These are phyloP conservation scores for Pyxicephalus adspersus DNA, from an alignment of 2,113 vertebrate genomes.

Conservation along the genomic window DNA sequence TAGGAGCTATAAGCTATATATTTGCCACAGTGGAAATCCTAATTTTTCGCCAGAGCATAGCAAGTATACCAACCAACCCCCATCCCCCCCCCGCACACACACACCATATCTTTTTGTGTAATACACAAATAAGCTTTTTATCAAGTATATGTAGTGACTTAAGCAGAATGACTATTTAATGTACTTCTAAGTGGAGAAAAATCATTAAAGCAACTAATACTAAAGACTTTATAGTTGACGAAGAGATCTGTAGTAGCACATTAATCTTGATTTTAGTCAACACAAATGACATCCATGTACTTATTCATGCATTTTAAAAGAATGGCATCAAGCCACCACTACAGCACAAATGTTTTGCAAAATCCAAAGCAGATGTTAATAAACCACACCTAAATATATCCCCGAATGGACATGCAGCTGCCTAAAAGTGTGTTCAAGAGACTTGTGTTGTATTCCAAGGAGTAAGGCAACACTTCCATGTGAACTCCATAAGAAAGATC, in stretches of 20 bases:
- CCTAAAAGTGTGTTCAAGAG: slow-evolving; percentile 17
- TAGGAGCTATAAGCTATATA: no score
- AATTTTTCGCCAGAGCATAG: no score
- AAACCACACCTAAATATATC: slow-evolving; percentile 30
- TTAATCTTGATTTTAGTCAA: not conserved
- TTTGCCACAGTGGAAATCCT: no score
- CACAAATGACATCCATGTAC: slow-evolving; percentile 15
- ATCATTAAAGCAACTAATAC: not conserved
- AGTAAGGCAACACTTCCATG: slow-evolving; percentile 25
- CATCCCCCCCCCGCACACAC: no score
- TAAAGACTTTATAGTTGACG: not conserved
- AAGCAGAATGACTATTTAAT: no score
- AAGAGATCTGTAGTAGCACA: not conserved
- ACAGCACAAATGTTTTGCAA: not conserved
- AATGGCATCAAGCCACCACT: not conserved
- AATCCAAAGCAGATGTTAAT: slow-evolving; percentile 43
- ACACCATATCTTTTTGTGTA: no score
- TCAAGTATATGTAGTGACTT: no score
- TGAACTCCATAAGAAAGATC: not conserved
- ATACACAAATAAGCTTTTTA: no score
- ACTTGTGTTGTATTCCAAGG: slow-evolving; percentile 28
- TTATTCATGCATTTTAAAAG: not conserved
- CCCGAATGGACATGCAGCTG: slow-evolving; percentile 40
- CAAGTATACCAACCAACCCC: no score
- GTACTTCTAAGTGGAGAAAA: not conserved